Percentiles rank a stretch among this genome's conserved stretches.
phyloP scores from a whole-genome alignment of 2,888 invertebrate genomes.

The Cordilura impudica region DNA sequence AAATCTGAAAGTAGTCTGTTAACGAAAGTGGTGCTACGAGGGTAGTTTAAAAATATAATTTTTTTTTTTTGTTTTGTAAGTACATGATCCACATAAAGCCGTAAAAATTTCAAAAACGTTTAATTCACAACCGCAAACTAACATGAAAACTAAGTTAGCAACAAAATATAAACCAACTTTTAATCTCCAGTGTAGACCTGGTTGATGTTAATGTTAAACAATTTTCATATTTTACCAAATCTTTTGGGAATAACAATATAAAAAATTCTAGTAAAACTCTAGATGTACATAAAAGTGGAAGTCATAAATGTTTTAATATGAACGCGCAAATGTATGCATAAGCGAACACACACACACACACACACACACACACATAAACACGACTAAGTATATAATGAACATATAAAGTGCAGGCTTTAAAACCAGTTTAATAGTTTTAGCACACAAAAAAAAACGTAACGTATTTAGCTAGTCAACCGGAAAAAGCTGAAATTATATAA shows the following conservation, averaged over 20 bases:
- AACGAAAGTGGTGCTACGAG: too few species aligned
- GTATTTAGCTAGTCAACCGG: conserved; percentile 40
- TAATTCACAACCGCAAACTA: too few species aligned
- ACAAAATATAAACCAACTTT: too few species aligned
- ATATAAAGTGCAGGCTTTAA: conserved; percentile 11
- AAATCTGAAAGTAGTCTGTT: too few species aligned
- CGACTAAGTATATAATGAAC: too few species aligned
- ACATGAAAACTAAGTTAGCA: too few species aligned
- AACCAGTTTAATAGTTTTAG: conserved; percentile 36
- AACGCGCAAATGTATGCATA: conserved; percentile 23
- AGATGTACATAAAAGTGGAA: conserved; percentile 44
- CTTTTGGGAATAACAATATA: conserved; percentile 40
- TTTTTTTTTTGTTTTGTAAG: too few species aligned
- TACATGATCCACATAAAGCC: too few species aligned
- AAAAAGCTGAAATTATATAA: conserved; percentile 51
- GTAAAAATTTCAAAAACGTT: too few species aligned
- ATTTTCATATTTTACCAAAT: neutral
- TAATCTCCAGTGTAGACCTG: neutral
- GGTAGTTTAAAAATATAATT: too few species aligned
- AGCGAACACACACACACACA: neutral
- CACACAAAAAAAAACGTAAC: neutral
- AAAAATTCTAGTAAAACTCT: conserved; percentile 33
- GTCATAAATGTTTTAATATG: conserved; percentile 58
- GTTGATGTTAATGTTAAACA: neutral
- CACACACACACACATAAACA: neutral